A percentile compares a stretch with the other conserved stretches of the same genome.
Evolutionary conservation across 2,113 vertebrate species (phyloP).

Genomic region (Microtus pennsylvanicus): DNA sequence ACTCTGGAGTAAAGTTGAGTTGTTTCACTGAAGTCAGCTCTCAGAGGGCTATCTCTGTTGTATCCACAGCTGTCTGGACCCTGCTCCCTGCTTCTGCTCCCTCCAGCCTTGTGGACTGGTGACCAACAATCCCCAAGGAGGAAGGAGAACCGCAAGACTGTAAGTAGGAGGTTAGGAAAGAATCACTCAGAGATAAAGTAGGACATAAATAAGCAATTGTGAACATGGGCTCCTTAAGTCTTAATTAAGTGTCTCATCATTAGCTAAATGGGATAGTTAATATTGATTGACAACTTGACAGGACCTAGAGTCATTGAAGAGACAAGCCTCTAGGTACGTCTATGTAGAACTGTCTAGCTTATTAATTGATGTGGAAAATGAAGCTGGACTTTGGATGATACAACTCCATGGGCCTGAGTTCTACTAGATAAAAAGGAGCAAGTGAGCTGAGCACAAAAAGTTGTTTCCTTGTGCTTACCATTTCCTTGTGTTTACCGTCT

Average conservation of each 20-base stretch:
- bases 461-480: background rate
- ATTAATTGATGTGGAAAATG: background rate
- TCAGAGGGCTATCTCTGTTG: background rate
- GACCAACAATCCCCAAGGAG: background rate
- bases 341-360: background rate
- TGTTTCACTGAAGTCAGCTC: background rate
- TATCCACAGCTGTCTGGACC: background rate
- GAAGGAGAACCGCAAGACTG: background rate
- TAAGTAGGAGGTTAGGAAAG: background rate
- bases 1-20: background rate
- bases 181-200: background rate
- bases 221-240: background rate
- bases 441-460: too few species aligned
- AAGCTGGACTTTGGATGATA: background rate
- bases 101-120: background rate
- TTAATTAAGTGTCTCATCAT: background rate
- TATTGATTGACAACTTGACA: background rate
- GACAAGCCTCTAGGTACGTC: background rate
- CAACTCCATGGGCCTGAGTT: too few species aligned
- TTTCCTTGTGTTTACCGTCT: background rate
- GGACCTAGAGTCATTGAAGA: background rate
- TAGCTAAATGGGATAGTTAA: background rate
- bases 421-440: background rate
- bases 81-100: background rate
- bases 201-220: background rate